These are phyloP conservation scores for Melanostoma scalare DNA, from an alignment of 2,888 invertebrate species.

Conservation along the genomic window DNA sequence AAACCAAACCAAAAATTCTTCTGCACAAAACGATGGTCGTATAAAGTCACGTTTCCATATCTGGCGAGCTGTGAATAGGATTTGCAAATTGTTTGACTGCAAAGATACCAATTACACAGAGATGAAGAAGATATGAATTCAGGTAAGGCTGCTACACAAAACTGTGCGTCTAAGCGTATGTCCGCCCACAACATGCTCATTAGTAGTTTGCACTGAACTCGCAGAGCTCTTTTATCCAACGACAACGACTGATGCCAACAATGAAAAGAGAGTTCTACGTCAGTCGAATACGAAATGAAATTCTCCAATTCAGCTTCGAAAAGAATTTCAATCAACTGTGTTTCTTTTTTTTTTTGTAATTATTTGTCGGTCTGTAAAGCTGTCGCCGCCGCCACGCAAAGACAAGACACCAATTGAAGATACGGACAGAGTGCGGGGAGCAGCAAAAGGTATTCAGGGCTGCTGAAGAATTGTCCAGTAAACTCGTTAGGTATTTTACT, in stretches of 20 bases:
- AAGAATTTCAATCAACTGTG: conserved; percentile 59
- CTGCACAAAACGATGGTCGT: no score
- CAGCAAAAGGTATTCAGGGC: not conserved
- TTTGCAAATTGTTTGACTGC: conserved; percentile 49
- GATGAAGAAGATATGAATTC: conserved; percentile 11
- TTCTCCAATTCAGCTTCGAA: conserved; percentile 40
- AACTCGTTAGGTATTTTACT: conserved; percentile 37
- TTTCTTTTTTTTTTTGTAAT: not conserved
- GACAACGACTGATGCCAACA: conserved; percentile 16
- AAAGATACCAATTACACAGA: conserved; percentile 53
- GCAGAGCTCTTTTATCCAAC: conserved; percentile 3
- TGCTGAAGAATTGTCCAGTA: conserved; percentile 37
- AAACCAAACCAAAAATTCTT: not conserved
- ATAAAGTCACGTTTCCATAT: conserved; percentile 5
- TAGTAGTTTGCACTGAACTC: conserved; percentile 53
- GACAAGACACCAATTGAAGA: no score
- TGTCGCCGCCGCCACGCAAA: conserved; percentile 26
- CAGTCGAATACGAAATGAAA: conserved; percentile 65
- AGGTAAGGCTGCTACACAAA: conserved; percentile 27
- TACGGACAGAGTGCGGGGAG: no score
- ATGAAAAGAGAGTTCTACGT: conserved; percentile 58
- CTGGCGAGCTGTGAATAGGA: conserved; percentile 32
- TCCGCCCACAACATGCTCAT: conserved; percentile 57
- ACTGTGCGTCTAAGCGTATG: conserved; percentile 27
- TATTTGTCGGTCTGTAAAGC: not conserved